phyloP scores from a whole-genome alignment of 2,113 vertebrate species.

The Ursus arctos region DNA sequence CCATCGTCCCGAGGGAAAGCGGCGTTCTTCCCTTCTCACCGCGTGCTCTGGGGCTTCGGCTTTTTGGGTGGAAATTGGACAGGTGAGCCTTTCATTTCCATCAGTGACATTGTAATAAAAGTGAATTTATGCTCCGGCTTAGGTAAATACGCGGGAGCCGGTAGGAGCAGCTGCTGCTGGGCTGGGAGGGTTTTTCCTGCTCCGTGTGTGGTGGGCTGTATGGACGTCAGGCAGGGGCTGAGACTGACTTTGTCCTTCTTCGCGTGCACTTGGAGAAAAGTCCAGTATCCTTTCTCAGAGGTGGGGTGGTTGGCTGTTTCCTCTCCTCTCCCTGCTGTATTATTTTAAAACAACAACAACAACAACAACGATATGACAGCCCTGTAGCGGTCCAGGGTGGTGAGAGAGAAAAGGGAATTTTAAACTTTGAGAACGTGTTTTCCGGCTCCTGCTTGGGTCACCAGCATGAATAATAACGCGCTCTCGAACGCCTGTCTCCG shows the following conservation, averaged over 20 bases:
- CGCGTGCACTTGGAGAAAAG: not conserved
- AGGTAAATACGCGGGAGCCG: not conserved
- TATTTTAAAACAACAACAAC: not conserved
- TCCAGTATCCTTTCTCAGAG: constrained; percentile 49
- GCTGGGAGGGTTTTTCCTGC: not conserved
- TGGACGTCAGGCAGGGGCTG: not conserved
- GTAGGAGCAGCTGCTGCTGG: not conserved
- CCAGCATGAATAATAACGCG: not conserved
- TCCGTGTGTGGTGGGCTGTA: not conserved
- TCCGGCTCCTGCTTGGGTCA: not conserved
- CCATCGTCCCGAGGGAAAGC: not conserved
- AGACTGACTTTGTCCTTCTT: constrained; percentile 26
- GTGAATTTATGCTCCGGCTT: constrained; percentile 1
- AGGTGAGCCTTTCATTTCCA: not conserved
- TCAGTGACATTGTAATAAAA: not conserved
- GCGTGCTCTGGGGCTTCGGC: not conserved
- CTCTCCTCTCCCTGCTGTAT: not conserved
- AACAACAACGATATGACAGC: not conserved
- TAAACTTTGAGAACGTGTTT: constrained; percentile 13
- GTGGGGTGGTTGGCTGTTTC: not conserved
- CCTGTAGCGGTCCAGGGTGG: not conserved
- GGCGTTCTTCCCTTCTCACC: not conserved
- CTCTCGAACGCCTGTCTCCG: not conserved
- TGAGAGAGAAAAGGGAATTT: not conserved
- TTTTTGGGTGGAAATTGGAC: not conserved